Conservation (phyloP, 1,140 invertebrate genomes). For the Penaeus indicus region DNA sequence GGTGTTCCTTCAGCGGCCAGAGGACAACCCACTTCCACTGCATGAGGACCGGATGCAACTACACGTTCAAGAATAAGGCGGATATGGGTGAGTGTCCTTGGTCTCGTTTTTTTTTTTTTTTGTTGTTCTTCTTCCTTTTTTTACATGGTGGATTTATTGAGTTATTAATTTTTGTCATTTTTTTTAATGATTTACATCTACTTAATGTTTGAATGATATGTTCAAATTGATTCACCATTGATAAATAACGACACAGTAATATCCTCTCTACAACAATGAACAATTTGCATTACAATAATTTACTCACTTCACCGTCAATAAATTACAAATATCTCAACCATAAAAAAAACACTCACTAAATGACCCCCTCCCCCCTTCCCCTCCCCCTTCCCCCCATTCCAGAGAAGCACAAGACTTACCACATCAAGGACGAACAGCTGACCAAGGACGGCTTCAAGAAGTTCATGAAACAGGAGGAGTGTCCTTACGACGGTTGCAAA, state of each 20-base stretch:
- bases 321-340: too few relatives aligned
- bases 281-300: too few relatives aligned
- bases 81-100: slow-evolving; percentile 88
- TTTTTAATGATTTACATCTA: too few relatives aligned
- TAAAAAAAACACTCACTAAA: not conserved
- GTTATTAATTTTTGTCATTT: too few relatives aligned
- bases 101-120: too few relatives aligned
- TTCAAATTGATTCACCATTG: too few relatives aligned
- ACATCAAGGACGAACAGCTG: slow-evolving; percentile 96
- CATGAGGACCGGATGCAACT: slow-evolving; percentile 87
- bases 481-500: slow-evolving; percentile 90
- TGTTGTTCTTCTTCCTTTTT: too few relatives aligned
- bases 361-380: slow-evolving; percentile 48
- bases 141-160: too few relatives aligned
- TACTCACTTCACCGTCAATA: too few relatives aligned
- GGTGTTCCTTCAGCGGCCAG: slow-evolving; percentile 94
- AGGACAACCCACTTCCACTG: slow-evolving; percentile 98
- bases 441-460: slow-evolving; percentile 98
- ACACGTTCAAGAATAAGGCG: slow-evolving; percentile 98
- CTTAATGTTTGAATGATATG: too few relatives aligned
- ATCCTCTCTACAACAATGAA: too few relatives aligned
- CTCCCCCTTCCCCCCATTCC: slow-evolving; percentile 66
- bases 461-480: slow-evolving; percentile 97
- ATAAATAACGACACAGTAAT: too few relatives aligned
- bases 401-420: slow-evolving; percentile 99